Conservation (phyloP, 1,140 invertebrate species). For the Bombus balteatus region DNA sequence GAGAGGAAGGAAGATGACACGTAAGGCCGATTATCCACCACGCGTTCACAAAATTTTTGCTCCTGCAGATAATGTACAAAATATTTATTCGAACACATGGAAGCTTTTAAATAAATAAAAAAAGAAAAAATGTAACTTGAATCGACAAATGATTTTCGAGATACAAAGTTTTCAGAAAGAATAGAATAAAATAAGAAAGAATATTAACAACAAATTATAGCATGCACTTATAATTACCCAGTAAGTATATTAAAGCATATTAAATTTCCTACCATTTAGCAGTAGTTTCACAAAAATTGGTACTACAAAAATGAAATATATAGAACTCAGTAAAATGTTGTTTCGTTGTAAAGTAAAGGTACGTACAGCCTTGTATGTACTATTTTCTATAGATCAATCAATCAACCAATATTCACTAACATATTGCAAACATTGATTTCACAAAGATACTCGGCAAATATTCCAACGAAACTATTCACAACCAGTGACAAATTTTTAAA, state of each 20-base stretch:
- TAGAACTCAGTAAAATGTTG: too few relatives aligned
- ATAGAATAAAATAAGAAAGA: neutral
- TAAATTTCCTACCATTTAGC: too few relatives aligned
- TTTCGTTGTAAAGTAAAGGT: too few relatives aligned
- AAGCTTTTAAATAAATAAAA: neutral
- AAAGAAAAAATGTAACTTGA: neutral
- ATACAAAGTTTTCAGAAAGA: neutral
- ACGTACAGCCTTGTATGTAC: neutral
- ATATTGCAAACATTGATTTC: neutral
- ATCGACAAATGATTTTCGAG: neutral
- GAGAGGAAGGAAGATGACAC: neutral
- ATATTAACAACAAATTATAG: too few relatives aligned
- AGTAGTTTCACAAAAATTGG: too few relatives aligned
- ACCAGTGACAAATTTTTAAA: neutral
- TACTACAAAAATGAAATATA: too few relatives aligned
- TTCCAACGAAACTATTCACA: neutral
- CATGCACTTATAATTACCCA: too few relatives aligned
- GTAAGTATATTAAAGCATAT: too few relatives aligned
- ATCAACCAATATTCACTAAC: neutral
- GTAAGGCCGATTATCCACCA: neutral
- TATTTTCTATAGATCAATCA: neutral
- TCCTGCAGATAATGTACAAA: neutral
- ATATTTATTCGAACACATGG: neutral
- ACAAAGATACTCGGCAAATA: neutral
- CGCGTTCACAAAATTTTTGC: neutral